Conservation (phyloP, 2,113 vertebrate genomes). For the Anser brachyrhynchus region DNA sequence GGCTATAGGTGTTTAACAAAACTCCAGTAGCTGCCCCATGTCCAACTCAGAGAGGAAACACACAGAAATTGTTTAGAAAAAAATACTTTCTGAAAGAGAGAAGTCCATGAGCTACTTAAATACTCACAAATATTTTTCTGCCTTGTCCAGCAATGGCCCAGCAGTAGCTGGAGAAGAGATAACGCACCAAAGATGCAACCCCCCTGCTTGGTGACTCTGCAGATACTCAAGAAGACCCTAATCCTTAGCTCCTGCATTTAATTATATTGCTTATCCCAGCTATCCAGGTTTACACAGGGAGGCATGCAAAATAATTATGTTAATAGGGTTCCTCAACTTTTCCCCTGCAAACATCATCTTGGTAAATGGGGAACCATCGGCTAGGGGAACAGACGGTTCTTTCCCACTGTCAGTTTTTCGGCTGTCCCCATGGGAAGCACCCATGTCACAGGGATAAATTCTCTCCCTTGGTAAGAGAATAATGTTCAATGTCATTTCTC, state of each 20-base stretch:
- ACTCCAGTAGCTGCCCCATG: background rate
- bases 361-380: background rate
- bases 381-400: background rate
- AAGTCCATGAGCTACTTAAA: background rate
- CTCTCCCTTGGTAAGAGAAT: constrained; percentile 6
- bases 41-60: background rate
- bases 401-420: background rate
- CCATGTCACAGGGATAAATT: background rate
- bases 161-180: background rate
- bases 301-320: background rate
- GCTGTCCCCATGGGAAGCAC: background rate
- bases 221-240: background rate
- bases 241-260: background rate
- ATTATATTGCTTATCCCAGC: background rate
- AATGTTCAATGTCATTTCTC: constrained; percentile 13
- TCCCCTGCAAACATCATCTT: background rate
- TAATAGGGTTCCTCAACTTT: background rate
- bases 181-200: background rate
- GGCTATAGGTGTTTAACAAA: background rate
- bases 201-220: background rate
- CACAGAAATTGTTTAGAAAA: background rate
- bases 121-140: background rate
- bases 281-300: background rate
- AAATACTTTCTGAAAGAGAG: background rate
- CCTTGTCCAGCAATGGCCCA: background rate